Base-by-base conservation (phyloP, 2,113 vertebrate species). In the Centropus bengalensis region DNA sequence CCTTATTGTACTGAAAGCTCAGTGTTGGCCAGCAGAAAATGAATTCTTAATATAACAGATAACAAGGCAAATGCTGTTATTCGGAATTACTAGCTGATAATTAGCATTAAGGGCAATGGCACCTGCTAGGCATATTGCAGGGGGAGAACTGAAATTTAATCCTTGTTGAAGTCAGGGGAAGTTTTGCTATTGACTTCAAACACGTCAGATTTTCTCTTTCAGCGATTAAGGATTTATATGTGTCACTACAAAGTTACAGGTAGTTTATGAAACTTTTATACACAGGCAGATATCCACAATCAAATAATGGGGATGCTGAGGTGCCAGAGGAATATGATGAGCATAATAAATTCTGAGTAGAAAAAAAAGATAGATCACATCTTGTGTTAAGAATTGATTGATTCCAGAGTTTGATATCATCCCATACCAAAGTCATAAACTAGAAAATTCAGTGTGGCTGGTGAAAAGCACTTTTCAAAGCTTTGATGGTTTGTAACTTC, bases 1-100 rank as follows among this genome's bases (percentile, higher is more conserved):
- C 60, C 82, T 95, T 71, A 75, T 91, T 83, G 33, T 52, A 63
- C 75, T 81, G n/a, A 82, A 95, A 68, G 26, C 27, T 82, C 67
- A 49, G 38, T n/a, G 38, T 82, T 45, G 89, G n/a, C 63, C 70
- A 74, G 68, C 27, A 92, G 49, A 95, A 94, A 94, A 91, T 74
- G 71, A 30, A 33, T 64, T 62, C 94, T 85, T 83, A 71, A 89
- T 89, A 84, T 40, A 66, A 32, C 90, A 42, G 69, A 71, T 81
- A 87, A 81, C 49, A 80, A 62, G 52, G 27, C 47, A 80, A 88
- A 91, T 38, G 40, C 51, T 82, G 12, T 66, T 85, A 58, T 66
- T 89, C 94, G 93, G 63, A 94, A 87, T 28, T 73, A 76, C 55
- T 49, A 69, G 67, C 75, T 88, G 87, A 92, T 24, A 94, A 38